Evolutionary conservation across 2,888 invertebrate species (phyloP), one percentile per base, ranked within the genome.

Genomic region (Dynastes tityus): DNA sequence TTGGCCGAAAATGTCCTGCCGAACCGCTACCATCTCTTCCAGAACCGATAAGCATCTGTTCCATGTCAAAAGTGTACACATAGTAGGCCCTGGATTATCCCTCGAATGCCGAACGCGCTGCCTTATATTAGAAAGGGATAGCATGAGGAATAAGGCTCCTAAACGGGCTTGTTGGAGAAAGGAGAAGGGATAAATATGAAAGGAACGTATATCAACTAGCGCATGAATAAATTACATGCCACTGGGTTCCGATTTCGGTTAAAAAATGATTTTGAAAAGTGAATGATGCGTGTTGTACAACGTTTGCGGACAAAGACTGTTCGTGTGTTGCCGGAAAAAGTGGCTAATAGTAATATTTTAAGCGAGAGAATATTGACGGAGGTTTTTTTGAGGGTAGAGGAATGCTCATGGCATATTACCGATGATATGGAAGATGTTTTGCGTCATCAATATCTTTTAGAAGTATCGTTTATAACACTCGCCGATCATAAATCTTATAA

Each of bases 211-310:
- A 45, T 45, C 45, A 45, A 45, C 45, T 49, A 45, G 45, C 5
- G 55, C 5, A 58, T 67, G 67, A 67, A 67, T 67, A 67, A 67
- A 67, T 67, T 67, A 67, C 67, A 27, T n/a, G 63, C 45, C 45
- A 45, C n/a, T 11, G 45, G 40, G 16, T 58, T 49, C 45, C 67
- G 67, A 49, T 67, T 49, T 27, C 22, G 67, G n/a, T 67, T 45
- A 67, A 67, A 67, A 67, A 67, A 67, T 67, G 67, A 67, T 67
- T 40, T 16, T 16, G 37, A 16, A 40, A 32, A 32, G 67, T 11
- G 67, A 45, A 13, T 22, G 49, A 27, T 49, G 22, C 67, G 67
- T 67, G 67, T 63, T 27, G 9, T 6, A 45, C 11, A 45, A 45
- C 45, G 11, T 45, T 11, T 2, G 45, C 16, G 22, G 13, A 55